Evolutionary conservation across 2,113 vertebrate species (phyloP).

Genomic region (Cheirogaleus medius): DNA sequence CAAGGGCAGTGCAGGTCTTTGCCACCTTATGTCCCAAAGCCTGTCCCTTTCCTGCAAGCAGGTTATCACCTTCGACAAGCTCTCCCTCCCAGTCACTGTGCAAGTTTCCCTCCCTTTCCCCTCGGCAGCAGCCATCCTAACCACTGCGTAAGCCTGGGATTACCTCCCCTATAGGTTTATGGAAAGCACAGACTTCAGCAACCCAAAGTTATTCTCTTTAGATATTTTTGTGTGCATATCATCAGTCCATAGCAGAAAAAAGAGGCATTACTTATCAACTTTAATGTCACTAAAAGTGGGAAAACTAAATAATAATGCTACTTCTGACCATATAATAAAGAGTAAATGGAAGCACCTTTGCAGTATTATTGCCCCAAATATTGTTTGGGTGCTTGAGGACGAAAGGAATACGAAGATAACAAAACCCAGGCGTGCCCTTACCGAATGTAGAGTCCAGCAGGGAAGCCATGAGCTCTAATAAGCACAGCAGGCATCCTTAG

Average conservation of each 20-base stretch:
- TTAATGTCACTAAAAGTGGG: neutral
- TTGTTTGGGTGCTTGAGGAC: neutral
- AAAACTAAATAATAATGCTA: neutral
- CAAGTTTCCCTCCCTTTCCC: neutral
- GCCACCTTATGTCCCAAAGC: fast-evolving
- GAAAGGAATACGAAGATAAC: neutral
- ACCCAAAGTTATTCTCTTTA: neutral
- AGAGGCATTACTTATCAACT: neutral
- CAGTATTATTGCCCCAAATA: neutral
- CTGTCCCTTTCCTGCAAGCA: neutral
- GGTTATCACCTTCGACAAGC: neutral
- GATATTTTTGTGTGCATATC: neutral
- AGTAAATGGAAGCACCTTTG: neutral
- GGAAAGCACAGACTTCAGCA: neutral
- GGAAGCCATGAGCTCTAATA: neutral
- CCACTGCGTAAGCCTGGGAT: neutral
- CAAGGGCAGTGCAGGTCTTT: neutral
- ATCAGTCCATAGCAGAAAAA: neutral
- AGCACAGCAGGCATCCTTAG: neutral
- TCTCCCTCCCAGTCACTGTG: neutral
- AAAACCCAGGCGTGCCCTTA: fast-evolving
- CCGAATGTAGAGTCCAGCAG: neutral
- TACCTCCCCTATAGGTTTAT: neutral
- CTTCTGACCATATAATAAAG: neutral
- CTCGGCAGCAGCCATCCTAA: neutral